Base-by-base conservation (phyloP, 1,140 invertebrate species). In the Lycorma delicatula region DNA sequence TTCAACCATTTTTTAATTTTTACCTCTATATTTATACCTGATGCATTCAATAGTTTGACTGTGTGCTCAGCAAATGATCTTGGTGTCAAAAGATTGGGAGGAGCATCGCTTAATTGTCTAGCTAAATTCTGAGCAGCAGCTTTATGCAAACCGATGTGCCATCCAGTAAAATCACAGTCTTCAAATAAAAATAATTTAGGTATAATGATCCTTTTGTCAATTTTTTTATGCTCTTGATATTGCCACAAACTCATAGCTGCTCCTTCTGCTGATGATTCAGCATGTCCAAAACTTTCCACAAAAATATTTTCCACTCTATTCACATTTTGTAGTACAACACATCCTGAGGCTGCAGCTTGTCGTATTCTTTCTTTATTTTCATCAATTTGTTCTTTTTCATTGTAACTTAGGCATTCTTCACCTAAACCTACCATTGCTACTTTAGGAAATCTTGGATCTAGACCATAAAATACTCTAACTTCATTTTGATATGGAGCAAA, bases 1-100 rank as follows among this genome's bases (percentile, higher is more conserved):
- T 81, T 72, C 4, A 76, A 76, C 82, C 82, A 85, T 11, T 70
- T 70, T 60, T 74, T 69, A 48, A 80, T 78, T 60, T 81, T 74
- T 13, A 65, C 58, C 63, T 73, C 67, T 13, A 79, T 75, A 55
- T 74, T 75, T 5, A 79, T 70, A n/a, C 71, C 72, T 26, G 71
- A 68, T 56, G 74, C 73, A 58, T 70, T 73, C 5, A 75, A 55
- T 1, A 74, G 66, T 62, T 75, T 72, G 0, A 75, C 73, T 7
- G 74, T 71, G 54, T 71, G 70, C 64, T 76, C 70, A 12, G 77
- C 76, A 70, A 84, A 84, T 5, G 70, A 74, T 5, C 76, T 79
- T 11, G 83, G 83, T 5, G 81, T 83, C 68, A 85, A 75, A 46
- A 76, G 62, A 69, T 85, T 85, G 1, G 82, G 76, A 4, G 83